Base-by-base conservation (phyloP, 2,888 invertebrate species). In the Eumerus sabulonum region DNA sequence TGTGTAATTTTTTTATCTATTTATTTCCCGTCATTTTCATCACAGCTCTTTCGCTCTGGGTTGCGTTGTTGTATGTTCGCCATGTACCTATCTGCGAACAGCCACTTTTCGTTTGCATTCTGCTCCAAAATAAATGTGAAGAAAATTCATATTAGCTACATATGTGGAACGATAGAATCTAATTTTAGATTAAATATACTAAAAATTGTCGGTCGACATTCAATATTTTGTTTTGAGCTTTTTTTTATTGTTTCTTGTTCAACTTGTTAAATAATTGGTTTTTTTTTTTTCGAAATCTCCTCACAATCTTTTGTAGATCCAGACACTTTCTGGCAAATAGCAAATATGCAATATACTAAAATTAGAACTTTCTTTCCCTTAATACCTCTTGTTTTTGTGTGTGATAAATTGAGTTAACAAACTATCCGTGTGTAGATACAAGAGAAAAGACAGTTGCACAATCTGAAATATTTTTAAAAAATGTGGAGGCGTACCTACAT, bases 311-410 rank as follows among this genome's bases (percentile, higher is more conserved):
- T 64, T 17, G 44, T 60, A 27, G 27, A 48, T 68, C 47, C 57
- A 59, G 16, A 63, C 48, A 40, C 51, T 50, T 11, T 42, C 57
- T 53, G 63, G 73, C 77, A 68, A 79, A 74, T 79, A 42, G 48
- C 42, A 40, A 74, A 79, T 74, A 79, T 79, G 79, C 79, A 79
- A 74, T 74, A 50, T 60, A 50, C 79, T 79, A 79, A 70, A 68
- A 60, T 74, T 79, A 79, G 79, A 74, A 12, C n/a, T 11, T 42
- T 53, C 16, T 54, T 67, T 27, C n/a, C n/a, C n/a, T n/a, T n/a
- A n/a, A n/a, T n/a, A n/a, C n/a, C n/a, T n/a, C 7, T 27, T 27
- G 27, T 27, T 27, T 27, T 51, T n/a, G 50, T 60, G 50, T 63
- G 68, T 57, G 63, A 68, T 60, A 74, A 57, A 64, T 62, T 27